Percentiles rank a stretch among this genome's conserved stretches.
Evolutionary conservation across 2,888 invertebrate genomes (phyloP).

Genomic region (Leptarthrus brevirostris): DNA sequence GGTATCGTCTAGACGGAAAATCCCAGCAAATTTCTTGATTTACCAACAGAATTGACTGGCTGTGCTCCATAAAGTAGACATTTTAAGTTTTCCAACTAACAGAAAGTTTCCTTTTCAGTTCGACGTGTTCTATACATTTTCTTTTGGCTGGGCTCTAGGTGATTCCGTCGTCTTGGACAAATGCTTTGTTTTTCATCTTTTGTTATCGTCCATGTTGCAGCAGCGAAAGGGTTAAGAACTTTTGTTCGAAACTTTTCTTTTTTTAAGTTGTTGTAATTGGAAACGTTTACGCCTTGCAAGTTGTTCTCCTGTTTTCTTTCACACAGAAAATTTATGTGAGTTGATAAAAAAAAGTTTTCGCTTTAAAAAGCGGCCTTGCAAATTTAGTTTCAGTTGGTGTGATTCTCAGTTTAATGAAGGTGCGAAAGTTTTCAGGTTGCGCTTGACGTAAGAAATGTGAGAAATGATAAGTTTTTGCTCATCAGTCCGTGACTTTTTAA

Average conservation of each 20-base stretch:
- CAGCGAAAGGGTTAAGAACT: conserved; percentile 6
- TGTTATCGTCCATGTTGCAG: background rate
- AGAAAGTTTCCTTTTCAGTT: too few relatives aligned
- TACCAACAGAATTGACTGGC: background rate
- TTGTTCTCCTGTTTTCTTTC: background rate
- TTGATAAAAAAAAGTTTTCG: too few relatives aligned
- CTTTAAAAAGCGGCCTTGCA: background rate
- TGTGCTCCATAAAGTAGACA: background rate
- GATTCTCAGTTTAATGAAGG: background rate
- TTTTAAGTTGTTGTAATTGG: conserved; percentile 7
- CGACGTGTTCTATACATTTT: too few relatives aligned
- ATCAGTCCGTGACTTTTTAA: too few relatives aligned
- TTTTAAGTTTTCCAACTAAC: too few relatives aligned
- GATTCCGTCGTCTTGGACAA: too few relatives aligned
- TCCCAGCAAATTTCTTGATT: background rate
- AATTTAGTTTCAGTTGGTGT: conserved; percentile 1
- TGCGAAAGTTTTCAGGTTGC: too few relatives aligned
- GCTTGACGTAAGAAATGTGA: too few relatives aligned
- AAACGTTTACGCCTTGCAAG: conserved; percentile 3
- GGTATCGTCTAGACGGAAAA: too few relatives aligned
- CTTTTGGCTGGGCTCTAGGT: too few relatives aligned
- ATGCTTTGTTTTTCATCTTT: background rate
- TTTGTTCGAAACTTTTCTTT: conserved; percentile 7
- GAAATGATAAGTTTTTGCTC: too few relatives aligned
- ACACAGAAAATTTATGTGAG: too few relatives aligned